Percentiles rank a stretch among this genome's conserved stretches.
phyloP scores from a whole-genome alignment of 2,113 vertebrate genomes.

The Hymenochirus boettgeri region DNA sequence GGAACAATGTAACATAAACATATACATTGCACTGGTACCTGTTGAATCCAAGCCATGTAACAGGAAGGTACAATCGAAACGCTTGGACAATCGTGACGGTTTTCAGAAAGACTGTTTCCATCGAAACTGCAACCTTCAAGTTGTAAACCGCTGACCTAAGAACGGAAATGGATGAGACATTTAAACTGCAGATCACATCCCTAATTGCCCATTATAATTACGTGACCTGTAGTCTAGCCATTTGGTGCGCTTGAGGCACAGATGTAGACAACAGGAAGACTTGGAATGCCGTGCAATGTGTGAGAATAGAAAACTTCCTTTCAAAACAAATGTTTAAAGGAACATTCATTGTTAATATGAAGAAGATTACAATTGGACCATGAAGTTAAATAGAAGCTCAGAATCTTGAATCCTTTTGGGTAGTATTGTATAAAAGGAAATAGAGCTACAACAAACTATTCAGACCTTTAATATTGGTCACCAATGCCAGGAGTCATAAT shows the following conservation, averaged over 20 bases:
- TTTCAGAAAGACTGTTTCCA: conserved; percentile 83
- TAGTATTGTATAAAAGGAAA: conserved; percentile 45
- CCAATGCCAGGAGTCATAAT: conserved; percentile 37
- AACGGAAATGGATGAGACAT: conserved; percentile 44
- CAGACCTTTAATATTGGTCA: conserved; percentile 39
- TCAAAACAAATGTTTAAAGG: conserved; percentile 39
- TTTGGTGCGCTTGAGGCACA: conserved; percentile 12
- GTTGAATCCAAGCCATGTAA: conserved; percentile 90
- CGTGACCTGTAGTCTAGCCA: conserved; percentile 13
- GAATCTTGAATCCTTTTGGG: conserved; percentile 43
- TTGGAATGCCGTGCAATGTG: conserved; percentile 40
- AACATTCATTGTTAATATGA: conserved; percentile 21
- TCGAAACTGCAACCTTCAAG: conserved; percentile 93
- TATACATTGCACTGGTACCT: conserved; percentile 61
- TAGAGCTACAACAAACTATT: conserved; percentile 40
- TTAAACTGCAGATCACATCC: conserved; percentile 29
- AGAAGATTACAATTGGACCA: conserved; percentile 46
- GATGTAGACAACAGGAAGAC: conserved; percentile 46
- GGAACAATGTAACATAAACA: neutral
- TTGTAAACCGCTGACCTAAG: conserved; percentile 83
- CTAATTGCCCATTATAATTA: conserved; percentile 42
- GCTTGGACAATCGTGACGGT: conserved; percentile 87
- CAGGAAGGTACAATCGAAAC: conserved; percentile 85
- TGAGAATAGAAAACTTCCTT: conserved; percentile 44
- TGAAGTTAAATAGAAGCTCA: conserved; percentile 33